These are phyloP conservation scores for Pseudanteris insignis DNA, from an alignment of 2,888 invertebrate genomes.

Conservation along the genomic window DNA sequence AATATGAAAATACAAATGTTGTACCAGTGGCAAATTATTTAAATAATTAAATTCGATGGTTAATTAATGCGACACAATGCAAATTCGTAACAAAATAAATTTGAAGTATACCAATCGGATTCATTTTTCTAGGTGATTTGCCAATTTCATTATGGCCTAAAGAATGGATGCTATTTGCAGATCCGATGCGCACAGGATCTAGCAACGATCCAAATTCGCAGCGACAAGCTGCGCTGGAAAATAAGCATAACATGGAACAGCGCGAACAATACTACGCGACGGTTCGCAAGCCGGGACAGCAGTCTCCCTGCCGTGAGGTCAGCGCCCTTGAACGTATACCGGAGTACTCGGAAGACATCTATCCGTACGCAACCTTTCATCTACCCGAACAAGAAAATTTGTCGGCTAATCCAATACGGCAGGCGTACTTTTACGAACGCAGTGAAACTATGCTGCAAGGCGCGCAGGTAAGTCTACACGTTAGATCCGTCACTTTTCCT, in stretches of 20 bases:
- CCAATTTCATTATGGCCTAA: too few relatives aligned
- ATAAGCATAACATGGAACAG: conserved; percentile 67
- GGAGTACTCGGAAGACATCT: conserved; percentile 72
- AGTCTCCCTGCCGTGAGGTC: conserved; percentile 65
- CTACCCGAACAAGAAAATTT: conserved; percentile 70
- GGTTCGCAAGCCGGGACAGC: conserved; percentile 67
- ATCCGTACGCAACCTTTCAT: conserved; percentile 72
- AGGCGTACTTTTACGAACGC: conserved; percentile 64
- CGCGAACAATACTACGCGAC: conserved; percentile 70
- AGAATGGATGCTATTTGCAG: conserved; percentile 37
- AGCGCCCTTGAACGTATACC: conserved; percentile 69
- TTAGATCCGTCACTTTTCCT: too few relatives aligned
- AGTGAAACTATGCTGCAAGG: conserved; percentile 63
- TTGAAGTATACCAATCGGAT: too few relatives aligned
- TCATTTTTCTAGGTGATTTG: too few relatives aligned
- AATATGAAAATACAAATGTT: too few relatives aligned
- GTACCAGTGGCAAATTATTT: too few relatives aligned
- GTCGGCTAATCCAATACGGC: conserved; percentile 67
- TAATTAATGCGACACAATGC: too few relatives aligned
- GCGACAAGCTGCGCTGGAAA: conserved; percentile 63
- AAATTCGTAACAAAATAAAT: too few relatives aligned
- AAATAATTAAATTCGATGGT: too few relatives aligned
- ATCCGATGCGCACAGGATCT: conserved; percentile 54
- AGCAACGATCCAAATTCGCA: conserved; percentile 61
- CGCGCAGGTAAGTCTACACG: conserved; percentile 59